Conservation (phyloP, 2,113 vertebrate genomes). For the Alosa alosa region DNA sequence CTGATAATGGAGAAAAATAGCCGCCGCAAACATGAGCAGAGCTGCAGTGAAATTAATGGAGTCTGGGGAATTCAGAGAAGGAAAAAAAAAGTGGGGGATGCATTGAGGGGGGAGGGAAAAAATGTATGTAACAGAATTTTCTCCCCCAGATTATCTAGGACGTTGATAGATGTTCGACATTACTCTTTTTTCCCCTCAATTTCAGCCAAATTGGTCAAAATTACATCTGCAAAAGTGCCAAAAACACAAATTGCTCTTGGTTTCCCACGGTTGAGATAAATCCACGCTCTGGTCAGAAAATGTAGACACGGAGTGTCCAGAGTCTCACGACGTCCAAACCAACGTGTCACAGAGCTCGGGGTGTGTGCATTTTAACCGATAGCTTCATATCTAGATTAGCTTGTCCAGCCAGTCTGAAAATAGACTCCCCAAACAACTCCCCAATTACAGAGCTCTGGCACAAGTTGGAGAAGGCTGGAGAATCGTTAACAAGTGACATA, state of each 20-base stretch:
- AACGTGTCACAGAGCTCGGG: neutral
- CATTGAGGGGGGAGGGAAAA: neutral
- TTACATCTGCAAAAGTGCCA: constrained; percentile 30
- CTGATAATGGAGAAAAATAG: constrained; percentile 31
- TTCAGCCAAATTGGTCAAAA: constrained; percentile 45
- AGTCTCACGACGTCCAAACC: neutral
- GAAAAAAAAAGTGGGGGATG: neutral
- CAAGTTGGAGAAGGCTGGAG: neutral
- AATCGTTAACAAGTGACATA: constrained; percentile 5
- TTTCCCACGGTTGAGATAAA: constrained; percentile 35
- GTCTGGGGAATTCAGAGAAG: neutral
- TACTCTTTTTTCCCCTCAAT: constrained; percentile 41
- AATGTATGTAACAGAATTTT: neutral
- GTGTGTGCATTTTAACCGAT: neutral
- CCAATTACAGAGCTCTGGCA: neutral
- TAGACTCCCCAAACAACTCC: neutral
- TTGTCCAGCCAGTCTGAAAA: neutral
- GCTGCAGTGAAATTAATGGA: constrained; percentile 9
- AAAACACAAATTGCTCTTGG: constrained; percentile 28
- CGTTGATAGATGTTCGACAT: constrained; percentile 36
- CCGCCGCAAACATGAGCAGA: constrained; percentile 13
- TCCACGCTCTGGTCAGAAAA: neutral
- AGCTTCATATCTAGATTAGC: neutral
- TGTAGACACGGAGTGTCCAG: neutral
- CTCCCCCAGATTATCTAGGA: constrained; percentile 21